Evolutionary conservation across 2,888 invertebrate species (phyloP), one percentile per base, ranked within the genome.

Genomic region (Microplitis manilae): DNA sequence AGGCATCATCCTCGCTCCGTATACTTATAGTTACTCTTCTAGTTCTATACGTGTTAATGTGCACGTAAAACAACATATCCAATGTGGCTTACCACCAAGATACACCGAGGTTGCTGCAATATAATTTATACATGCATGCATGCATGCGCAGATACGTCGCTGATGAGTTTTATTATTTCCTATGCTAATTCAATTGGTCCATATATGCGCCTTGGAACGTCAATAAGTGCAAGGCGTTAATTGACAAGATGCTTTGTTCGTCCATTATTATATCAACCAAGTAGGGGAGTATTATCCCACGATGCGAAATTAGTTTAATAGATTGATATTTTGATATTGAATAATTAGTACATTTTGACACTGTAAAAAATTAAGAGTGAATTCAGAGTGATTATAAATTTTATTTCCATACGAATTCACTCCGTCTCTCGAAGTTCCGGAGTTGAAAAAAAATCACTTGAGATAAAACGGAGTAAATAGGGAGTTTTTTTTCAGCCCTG

Each of bases 191-290:
- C 50, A 50, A 50, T 62, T n/a, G 13, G 17, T 70, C 7, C 13
- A 17, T 59, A 15, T 62, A 60, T 60, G 62, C n/a, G 62, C n/a
- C 20, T 62, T 62, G 62, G 62, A 62, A 62, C 20, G 20, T 62
- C 15, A 62, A 17, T 15, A 65, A 62, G 73, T 65, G 60, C 50
- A 41, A 73, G 62, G 50, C 50, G 50, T 73, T 73, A 65, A 73
- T 73, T 65, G 62, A 73, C 39, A 38, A 50, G 15, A 9, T 20
- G 9, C 41, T 68, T 17, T 68, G 6, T 13, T 13, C 13, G 50
- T 50, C 50, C 13, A 50, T 50, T 50, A 50, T 50, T 50, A 13
- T 50, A 50, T 50, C 50, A 13, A 13, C 9, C 50, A 13, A 13
- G 9, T 30, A 50, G 50, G 50, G 50, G 13, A 50, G 50, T 50